phyloP scores from a whole-genome alignment of 1,140 invertebrate species.

The Periplaneta americana region DNA sequence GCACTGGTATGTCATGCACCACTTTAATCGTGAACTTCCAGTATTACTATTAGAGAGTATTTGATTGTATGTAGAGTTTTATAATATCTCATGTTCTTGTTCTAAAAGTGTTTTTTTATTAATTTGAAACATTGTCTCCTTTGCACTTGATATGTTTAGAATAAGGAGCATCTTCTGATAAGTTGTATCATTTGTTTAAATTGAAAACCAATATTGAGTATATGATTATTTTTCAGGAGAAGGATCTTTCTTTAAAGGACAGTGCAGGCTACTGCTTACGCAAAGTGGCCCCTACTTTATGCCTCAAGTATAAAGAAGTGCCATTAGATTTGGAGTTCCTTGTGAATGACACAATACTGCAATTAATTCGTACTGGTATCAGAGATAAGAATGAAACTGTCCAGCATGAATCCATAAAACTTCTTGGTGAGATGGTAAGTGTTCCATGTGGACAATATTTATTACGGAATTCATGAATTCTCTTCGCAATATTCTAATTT shows the following conservation, averaged over 20 bases:
- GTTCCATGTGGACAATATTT: background rate
- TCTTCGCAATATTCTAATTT: too few relatives aligned
- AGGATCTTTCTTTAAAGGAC: slow-evolving; percentile 78
- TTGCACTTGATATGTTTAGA: too few relatives aligned
- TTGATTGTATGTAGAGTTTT: too few relatives aligned
- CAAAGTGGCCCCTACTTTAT: slow-evolving; percentile 53
- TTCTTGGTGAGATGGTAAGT: slow-evolving; percentile 63
- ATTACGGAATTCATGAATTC: too few relatives aligned
- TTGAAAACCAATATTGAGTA: background rate
- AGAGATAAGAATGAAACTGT: slow-evolving; percentile 57
- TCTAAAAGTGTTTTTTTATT: too few relatives aligned
- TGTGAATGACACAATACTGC: slow-evolving; percentile 65
- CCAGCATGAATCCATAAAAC: slow-evolving; percentile 65
- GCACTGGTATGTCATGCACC: too few relatives aligned
- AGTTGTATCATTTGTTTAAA: background rate
- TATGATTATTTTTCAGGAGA: slow-evolving; percentile 41
- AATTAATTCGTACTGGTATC: slow-evolving; percentile 61
- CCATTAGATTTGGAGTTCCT: slow-evolving; percentile 47
- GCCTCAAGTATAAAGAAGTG: slow-evolving; percentile 31
- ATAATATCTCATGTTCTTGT: too few relatives aligned
- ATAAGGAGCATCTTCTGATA: background rate
- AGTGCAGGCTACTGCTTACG: slow-evolving; percentile 68
- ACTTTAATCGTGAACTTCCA: too few relatives aligned
- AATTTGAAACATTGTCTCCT: too few relatives aligned
- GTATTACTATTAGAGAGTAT: too few relatives aligned